These are phyloP conservation scores for Erebia aethiops DNA, from an alignment of 2,888 invertebrate species.

Conservation along the genomic window DNA sequence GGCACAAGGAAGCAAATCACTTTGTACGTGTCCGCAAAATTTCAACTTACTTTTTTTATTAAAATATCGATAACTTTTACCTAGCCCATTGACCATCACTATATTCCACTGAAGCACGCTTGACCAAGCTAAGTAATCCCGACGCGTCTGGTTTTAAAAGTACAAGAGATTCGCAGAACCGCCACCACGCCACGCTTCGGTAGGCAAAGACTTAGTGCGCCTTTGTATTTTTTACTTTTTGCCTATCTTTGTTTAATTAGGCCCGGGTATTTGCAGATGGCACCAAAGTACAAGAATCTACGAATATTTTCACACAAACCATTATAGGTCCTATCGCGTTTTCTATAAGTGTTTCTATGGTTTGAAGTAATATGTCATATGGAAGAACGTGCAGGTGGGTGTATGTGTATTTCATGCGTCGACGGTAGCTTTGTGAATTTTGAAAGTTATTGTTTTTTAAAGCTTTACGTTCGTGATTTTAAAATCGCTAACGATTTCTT, in stretches of 20 bases:
- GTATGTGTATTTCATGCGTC: slow-evolving; percentile 35
- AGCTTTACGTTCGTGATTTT: slow-evolving; percentile 11
- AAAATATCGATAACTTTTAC: slow-evolving; percentile 19
- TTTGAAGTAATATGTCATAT: slow-evolving; percentile 1
- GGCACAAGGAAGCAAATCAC: too few species aligned
- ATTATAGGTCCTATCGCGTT: slow-evolving; percentile 11
- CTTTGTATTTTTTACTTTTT: slow-evolving; percentile 46
- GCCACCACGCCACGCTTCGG: slow-evolving; percentile 56
- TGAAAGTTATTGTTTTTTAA: slow-evolving; percentile 27
- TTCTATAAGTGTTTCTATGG: slow-evolving; percentile 5
- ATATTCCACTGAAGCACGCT: slow-evolving; percentile 49
- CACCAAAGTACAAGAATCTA: slow-evolving; percentile 19
- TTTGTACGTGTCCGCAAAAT: too few species aligned
- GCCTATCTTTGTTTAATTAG: slow-evolving; percentile 52
- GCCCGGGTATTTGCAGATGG: slow-evolving; percentile 41
- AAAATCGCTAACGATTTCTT: too few species aligned
- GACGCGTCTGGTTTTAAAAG: slow-evolving; percentile 58
- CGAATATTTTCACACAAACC: slow-evolving; percentile 7
- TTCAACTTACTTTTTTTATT: slow-evolving; percentile 33
- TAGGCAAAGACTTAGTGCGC: slow-evolving; percentile 56
- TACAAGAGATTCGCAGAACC: slow-evolving; percentile 65
- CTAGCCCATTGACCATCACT: slow-evolving; percentile 23
- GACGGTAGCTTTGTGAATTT: slow-evolving; percentile 36
- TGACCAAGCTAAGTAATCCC: slow-evolving; percentile 66
- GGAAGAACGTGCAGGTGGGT: slow-evolving; percentile 4